These are phyloP conservation scores for Drosophila tropicalis DNA, from an alignment of 1,140 invertebrate genomes.

Conservation along the genomic window DNA sequence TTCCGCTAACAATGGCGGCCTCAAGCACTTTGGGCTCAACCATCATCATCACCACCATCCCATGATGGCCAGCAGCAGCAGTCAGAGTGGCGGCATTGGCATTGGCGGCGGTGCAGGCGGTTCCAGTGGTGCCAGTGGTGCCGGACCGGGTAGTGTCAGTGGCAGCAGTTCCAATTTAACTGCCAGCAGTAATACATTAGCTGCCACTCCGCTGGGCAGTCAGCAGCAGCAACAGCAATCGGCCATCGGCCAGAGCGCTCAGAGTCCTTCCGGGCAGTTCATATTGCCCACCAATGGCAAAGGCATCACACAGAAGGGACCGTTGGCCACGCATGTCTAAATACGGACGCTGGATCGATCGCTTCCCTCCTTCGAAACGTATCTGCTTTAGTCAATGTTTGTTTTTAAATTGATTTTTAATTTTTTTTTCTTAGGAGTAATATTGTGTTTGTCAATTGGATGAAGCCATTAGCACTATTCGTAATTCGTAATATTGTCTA, in stretches of 20 bases:
- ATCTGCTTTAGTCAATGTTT: constrained; percentile 19
- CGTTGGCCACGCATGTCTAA: constrained; percentile 82
- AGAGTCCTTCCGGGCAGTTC: constrained; percentile 83
- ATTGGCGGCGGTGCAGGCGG: background rate
- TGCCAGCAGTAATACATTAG: constrained; percentile 78
- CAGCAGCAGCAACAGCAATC: constrained; percentile 16
- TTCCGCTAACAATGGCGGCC: constrained; percentile 59
- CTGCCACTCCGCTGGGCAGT: constrained; percentile 69
- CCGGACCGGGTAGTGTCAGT: constrained; percentile 69
- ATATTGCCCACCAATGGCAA: constrained; percentile 82
- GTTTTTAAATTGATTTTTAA: background rate
- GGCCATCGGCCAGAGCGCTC: constrained; percentile 45
- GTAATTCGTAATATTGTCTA: constrained; percentile 24
- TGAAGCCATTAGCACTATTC: constrained; percentile 47
- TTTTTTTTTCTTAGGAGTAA: background rate
- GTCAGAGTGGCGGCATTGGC: constrained; percentile 9
- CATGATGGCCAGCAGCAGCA: constrained; percentile 14
- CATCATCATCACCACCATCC: constrained; percentile 9
- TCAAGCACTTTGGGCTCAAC: constrained; percentile 53
- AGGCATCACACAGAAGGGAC: constrained; percentile 74
- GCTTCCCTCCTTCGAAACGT: background rate
- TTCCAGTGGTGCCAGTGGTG: background rate
- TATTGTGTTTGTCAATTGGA: constrained; percentile 13
- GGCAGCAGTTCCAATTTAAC: constrained; percentile 81
- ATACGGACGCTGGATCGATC: background rate